Percentiles rank a stretch among this genome's conserved stretches.
These are phyloP conservation scores for Lepetodrilus schrolli DNA, from an alignment of 2,888 invertebrate species.

Conservation along the genomic window DNA sequence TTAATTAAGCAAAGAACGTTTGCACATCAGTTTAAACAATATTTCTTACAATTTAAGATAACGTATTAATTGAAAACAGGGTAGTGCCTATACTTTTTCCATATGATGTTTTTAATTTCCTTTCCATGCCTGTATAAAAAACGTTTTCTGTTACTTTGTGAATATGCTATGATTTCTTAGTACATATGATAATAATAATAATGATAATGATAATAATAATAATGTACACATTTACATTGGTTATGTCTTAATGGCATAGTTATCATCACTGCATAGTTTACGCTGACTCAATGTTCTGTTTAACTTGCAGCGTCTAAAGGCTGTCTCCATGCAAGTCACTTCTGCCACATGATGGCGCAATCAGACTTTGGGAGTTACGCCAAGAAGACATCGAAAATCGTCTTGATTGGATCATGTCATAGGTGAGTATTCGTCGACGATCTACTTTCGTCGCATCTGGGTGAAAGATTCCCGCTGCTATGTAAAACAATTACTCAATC, in stretches of 20 bases:
- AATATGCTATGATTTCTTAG: not conserved
- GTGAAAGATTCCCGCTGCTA: too few species aligned
- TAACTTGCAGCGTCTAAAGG: conserved; percentile 79
- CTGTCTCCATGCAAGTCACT: conserved; percentile 92
- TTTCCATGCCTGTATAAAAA: too few species aligned
- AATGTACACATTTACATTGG: not conserved
- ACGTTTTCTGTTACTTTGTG: too few species aligned
- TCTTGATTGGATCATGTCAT: conserved; percentile 86
- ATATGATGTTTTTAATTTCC: too few species aligned
- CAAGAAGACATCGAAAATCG: conserved; percentile 81
- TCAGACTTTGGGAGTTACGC: conserved; percentile 79
- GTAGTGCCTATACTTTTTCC: too few species aligned
- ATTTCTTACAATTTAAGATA: too few species aligned
- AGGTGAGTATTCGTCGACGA: too few species aligned
- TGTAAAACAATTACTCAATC: too few species aligned
- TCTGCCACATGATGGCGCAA: conserved; percentile 94
- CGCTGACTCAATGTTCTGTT: not conserved
- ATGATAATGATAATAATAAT: not conserved
- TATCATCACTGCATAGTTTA: not conserved
- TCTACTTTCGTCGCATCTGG: too few species aligned
- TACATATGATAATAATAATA: not conserved
- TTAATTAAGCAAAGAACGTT: too few species aligned
- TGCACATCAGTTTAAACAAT: too few species aligned
- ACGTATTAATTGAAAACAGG: too few species aligned
- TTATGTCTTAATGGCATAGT: not conserved